Conservation (phyloP, 1,140 invertebrate species). For the Euura saliciscinereae region DNA sequence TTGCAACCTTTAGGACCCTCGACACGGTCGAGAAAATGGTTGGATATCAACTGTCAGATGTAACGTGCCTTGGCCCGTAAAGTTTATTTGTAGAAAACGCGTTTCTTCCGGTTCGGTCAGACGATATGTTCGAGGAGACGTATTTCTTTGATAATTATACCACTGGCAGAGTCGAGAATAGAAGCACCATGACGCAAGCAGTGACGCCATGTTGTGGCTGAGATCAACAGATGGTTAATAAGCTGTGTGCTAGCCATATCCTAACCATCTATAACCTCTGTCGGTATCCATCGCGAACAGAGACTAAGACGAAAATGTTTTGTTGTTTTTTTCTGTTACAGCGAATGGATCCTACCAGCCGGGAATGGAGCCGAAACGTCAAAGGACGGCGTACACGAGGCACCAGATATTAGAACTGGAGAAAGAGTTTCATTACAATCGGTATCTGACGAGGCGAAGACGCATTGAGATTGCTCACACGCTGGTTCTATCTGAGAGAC, state of each 20-base stretch:
- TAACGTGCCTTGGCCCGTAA: too few relatives aligned
- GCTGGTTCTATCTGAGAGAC: slow-evolving; percentile 91
- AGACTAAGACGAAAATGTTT: background rate
- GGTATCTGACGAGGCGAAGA: slow-evolving; percentile 92
- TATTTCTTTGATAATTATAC: too few relatives aligned
- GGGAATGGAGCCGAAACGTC: slow-evolving; percentile 93
- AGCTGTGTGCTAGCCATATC: background rate
- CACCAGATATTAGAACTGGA: slow-evolving; percentile 96
- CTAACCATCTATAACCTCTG: too few relatives aligned
- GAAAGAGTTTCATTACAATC: slow-evolving; percentile 97
- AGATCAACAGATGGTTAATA: slow-evolving; percentile 7
- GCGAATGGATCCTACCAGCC: slow-evolving; percentile 86
- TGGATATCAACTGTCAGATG: too few relatives aligned
- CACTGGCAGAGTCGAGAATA: too few relatives aligned
- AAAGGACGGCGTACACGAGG: slow-evolving; percentile 93
- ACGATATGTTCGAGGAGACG: too few relatives aligned
- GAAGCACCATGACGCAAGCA: background rate
- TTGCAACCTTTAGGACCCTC: too few relatives aligned
- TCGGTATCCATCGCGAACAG: too few relatives aligned
- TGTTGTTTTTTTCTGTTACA: slow-evolving; percentile 64
- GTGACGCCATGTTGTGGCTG: background rate
- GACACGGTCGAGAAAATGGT: too few relatives aligned
- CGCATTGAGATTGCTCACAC: slow-evolving; percentile 98
- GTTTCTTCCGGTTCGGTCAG: too few relatives aligned
- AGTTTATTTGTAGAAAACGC: too few relatives aligned